Evolutionary conservation across 2,888 invertebrate genomes (phyloP), one percentile per base, ranked within the genome.

Genomic region (Caenorhabditis zanzibari): DNA sequence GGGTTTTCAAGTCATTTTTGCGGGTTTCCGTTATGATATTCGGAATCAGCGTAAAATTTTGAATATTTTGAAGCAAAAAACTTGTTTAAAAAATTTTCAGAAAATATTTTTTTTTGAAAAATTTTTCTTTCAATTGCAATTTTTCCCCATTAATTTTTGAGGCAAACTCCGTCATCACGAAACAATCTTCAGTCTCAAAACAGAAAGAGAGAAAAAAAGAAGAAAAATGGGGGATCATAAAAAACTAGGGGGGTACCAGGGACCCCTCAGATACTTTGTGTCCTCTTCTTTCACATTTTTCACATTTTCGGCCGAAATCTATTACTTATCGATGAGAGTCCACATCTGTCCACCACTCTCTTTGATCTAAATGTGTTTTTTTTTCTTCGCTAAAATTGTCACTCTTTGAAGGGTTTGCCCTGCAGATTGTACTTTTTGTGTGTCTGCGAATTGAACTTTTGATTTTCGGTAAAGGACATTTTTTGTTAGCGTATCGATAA

Each of bases 291-390:
- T 54, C 66, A 38, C 24, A 32, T 32, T 32, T 69, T 26, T 52
- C 24, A 9, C 28, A n/a, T n/a, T n/a, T n/a, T n/a, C n/a, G n/a
- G n/a, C 32, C 22, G 56, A 79, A 80, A 80, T 71, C 77, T 63
- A 77, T 77, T 71, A 71, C 69, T 77, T 69, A 63, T 63, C 69
- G 77, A 77, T 71, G 77, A 47, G 69, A 68, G 68, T 71, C 63
- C 71, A 68, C 58, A 38, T 49, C 59, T 69, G 52, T 69, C 52
- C 26, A 35, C n/a, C 49, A 26, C 19, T 75, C 44, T n/a, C 26
- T 26, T 41, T 73, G 56, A 12, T 47, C 28, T 68, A 24, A 10
- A 47, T n/a, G 14, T 16, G 35, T 58, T 66, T 68, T 76, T 47
- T 38, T 16, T 24, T n/a, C n/a, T 12, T 38, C 12, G 38, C 10